phyloP scores from a whole-genome alignment of 2,797 vertebrate species.

The Chaetophractus vellerosus region DNA sequence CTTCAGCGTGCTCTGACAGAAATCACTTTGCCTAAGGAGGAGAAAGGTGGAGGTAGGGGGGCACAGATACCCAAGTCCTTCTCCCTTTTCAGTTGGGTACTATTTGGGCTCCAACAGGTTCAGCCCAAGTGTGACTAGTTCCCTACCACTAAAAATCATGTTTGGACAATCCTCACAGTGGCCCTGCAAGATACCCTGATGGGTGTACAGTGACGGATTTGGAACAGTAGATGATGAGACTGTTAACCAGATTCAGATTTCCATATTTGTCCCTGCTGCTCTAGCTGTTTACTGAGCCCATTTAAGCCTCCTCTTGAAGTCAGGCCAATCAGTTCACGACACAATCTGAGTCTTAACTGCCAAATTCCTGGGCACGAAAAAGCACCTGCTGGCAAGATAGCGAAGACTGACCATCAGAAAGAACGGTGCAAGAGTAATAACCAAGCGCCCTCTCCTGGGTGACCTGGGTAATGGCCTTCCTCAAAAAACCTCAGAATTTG shows the following conservation, averaged over 20 bases:
- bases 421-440: not conserved
- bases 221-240: not conserved
- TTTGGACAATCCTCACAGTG: not conserved
- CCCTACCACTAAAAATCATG: not conserved
- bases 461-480: not conserved
- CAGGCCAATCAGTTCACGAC: not conserved
- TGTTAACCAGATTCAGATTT: not conserved
- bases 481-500: not conserved
- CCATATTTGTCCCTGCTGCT: not conserved
- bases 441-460: conserved; percentile 39
- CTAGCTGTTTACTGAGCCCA: not conserved
- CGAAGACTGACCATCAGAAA: not conserved
- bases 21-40: not conserved
- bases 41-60: not conserved
- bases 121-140: not conserved
- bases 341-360: not conserved
- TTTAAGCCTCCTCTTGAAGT: not conserved
- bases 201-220: not conserved
- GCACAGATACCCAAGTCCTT: not conserved
- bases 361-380: not conserved
- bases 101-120: not conserved
- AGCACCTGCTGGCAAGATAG: not conserved
- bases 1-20: not conserved
- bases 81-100: not conserved
- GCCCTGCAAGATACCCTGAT: not conserved